These are phyloP conservation scores for Piprites chloris DNA, from an alignment of 2,113 vertebrate species.

Conservation along the genomic window DNA sequence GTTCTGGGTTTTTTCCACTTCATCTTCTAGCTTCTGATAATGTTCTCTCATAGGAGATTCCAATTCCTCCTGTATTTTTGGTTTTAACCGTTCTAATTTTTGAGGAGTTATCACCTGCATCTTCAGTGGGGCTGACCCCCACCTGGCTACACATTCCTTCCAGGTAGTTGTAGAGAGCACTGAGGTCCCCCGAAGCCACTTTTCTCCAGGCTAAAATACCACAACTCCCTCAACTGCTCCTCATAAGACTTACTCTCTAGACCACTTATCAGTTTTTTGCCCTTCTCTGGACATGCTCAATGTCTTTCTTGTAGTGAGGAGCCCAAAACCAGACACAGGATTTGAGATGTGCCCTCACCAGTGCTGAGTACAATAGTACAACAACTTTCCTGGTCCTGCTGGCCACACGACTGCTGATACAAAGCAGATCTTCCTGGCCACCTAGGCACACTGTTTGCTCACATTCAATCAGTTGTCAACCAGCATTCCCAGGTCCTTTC, in stretches of 20 bases:
- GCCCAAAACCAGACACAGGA: neutral
- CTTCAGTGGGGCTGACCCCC: too few species aligned
- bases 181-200: accelerated
- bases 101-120: too few species aligned
- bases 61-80: too few species aligned
- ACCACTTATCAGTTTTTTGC: accelerated
- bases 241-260: neutral
- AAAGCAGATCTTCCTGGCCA: neutral
- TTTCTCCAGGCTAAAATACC: neutral
- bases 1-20: too few species aligned
- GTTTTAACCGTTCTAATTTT: too few species aligned
- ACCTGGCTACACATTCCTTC: neutral
- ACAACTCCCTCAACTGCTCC: neutral
- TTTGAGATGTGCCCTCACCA: neutral
- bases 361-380: accelerated
- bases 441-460: neutral
- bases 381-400: neutral
- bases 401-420: neutral
- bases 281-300: neutral
- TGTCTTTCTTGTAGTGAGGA: neutral
- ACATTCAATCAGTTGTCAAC: neutral
- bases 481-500: neutral
- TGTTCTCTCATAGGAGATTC: too few species aligned
- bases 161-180: too few species aligned
- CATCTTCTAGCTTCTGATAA: too few species aligned